Evolutionary conservation across 2,113 vertebrate genomes (phyloP).

Genomic region (Proterorhinus semilunaris): DNA sequence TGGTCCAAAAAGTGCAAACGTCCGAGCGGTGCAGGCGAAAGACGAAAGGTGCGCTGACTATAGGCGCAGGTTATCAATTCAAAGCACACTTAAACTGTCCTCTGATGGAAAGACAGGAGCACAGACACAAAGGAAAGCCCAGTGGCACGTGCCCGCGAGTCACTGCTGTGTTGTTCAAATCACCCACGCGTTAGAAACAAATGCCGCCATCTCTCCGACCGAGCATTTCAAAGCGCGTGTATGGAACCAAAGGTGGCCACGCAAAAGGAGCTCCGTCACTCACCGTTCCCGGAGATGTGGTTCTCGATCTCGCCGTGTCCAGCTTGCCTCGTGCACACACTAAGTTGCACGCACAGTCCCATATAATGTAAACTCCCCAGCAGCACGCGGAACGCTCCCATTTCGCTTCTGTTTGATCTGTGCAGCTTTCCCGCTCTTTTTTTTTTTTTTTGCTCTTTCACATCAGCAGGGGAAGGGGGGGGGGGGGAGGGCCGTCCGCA

Average conservation of each 20-base stretch:
- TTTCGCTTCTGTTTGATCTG: constrained; percentile 65
- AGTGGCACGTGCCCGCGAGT: constrained; percentile 8
- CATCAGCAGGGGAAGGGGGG: constrained; percentile 58
- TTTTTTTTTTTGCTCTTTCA: constrained; percentile 41
- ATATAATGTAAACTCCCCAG: constrained; percentile 89
- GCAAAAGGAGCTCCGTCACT: constrained; percentile 43
- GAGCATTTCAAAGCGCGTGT: constrained; percentile 1
- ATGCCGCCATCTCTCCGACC: constrained; percentile 38
- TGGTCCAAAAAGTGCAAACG: not conserved
- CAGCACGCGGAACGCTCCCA: constrained; percentile 85
- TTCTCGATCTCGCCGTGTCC: constrained; percentile 81
- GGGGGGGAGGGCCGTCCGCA: constrained; percentile 35
- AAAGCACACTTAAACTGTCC: not conserved
- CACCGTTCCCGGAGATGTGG: constrained; percentile 86
- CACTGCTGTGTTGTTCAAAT: constrained; percentile 43
- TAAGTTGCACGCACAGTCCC: constrained; percentile 92
- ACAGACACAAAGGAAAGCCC: constrained; percentile 3
- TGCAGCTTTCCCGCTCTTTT: constrained; percentile 40
- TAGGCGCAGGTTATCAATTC: constrained; percentile 9
- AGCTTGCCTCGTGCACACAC: constrained; percentile 78
- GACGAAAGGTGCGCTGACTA: constrained; percentile 2
- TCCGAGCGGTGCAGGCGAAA: not conserved
- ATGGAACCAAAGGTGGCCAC: accelerated
- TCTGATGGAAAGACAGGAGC: not conserved
- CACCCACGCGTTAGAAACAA: constrained; percentile 19